phyloP scores from a whole-genome alignment of 2,113 vertebrate genomes.

The Rhipidura dahli region DNA sequence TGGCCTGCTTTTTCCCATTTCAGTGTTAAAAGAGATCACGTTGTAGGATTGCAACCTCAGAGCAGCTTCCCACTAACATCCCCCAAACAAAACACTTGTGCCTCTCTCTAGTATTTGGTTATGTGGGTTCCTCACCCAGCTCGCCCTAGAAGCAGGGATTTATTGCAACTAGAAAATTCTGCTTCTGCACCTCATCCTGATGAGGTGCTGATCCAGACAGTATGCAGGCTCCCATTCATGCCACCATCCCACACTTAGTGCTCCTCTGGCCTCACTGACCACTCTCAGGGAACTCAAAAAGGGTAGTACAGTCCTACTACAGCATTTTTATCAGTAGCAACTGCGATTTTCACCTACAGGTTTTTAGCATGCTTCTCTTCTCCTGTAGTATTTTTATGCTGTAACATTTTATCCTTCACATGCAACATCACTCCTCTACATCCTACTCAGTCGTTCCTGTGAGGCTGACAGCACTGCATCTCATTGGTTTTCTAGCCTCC shows the following conservation, averaged over 20 bases:
- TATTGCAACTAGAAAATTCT: background rate
- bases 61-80: background rate
- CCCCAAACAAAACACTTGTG: background rate
- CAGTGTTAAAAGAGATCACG: background rate
- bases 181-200: background rate
- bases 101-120: background rate
- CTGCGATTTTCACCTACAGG: background rate
- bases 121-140: background rate
- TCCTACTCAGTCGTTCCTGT: background rate
- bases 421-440: background rate
- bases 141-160: background rate
- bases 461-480: background rate
- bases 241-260: background rate
- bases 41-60: background rate
- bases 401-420: background rate
- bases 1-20: background rate
- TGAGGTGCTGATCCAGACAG: background rate
- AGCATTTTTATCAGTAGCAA: background rate
- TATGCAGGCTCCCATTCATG: background rate
- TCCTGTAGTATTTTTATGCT: background rate
- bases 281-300: background rate
- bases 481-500: background rate
- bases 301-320: background rate
- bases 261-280: background rate
- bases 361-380: background rate